Evolutionary conservation across 2,113 vertebrate species (phyloP), one percentile per base, ranked within the genome.

Genomic region (Puma concolor): DNA sequence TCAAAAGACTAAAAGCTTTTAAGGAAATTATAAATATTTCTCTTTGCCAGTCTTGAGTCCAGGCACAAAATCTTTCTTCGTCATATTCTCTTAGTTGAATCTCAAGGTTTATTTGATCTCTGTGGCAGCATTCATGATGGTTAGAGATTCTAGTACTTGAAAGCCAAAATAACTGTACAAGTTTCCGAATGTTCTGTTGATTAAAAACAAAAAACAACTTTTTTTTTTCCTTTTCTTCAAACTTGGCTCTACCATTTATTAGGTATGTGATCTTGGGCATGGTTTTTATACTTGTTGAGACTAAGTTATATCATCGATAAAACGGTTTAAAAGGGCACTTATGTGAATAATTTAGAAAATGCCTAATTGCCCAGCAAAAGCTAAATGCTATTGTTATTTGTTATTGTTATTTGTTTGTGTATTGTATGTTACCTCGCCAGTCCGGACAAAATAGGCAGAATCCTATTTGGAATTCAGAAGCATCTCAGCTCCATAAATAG

Each of bases 1-100:
- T 96, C 33, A 57, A 71, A 93, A 95, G 44, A 64, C 87, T 41
- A 52, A 71, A 96, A 63, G 81, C 77, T 92, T 97, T 96, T 94
- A 88, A 90, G 86, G 74, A 95, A 96, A 87, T 94, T 95, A 57
- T 33, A 92, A 77, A 64, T 82, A 88, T 85, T 83, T 97, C 44
- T 88, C 93, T 64, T 60, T 29, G 17, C 27, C 54, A 3, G 31
- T 69, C 33, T 80, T 9, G 67, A 96, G 36, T 54, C 12, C 10
- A 57, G 50, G 27, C 36, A 76, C 14, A 52, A 80, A 81, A 71
- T 83, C 31, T 50, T 94, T 93, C 89, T 84, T 25, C 52, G n/a
- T 89, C 60, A 44, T 36, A 77, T 44, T 88, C 57, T 83, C 31
- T 95, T 69, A 91, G 69, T 60, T 71, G 88, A 97, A 7, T n/a